phyloP scores from a whole-genome alignment of 2,888 invertebrate species.

The Panorpa germanica region DNA sequence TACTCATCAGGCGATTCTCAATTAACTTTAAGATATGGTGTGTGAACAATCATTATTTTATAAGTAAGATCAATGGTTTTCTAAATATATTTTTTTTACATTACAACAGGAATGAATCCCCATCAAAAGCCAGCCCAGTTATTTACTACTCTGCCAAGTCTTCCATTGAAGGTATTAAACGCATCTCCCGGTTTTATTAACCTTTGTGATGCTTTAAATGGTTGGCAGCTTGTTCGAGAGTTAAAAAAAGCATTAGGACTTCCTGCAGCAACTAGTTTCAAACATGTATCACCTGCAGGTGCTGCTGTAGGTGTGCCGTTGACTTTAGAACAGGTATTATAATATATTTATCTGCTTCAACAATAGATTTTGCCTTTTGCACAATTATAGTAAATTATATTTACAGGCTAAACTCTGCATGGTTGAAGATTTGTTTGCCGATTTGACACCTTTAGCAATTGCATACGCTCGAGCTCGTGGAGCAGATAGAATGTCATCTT shows the following conservation, averaged over 20 bases:
- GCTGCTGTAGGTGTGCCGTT: slow-evolving; percentile 82
- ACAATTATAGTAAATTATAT: slow-evolving; percentile 8
- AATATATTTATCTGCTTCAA: slow-evolving; percentile 5
- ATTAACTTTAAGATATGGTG: slow-evolving; percentile 72
- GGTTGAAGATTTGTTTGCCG: slow-evolving; percentile 65
- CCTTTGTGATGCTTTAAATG: slow-evolving; percentile 91
- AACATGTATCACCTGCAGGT: slow-evolving; percentile 96
- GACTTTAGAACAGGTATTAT: slow-evolving; percentile 37
- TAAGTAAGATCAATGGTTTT: no score
- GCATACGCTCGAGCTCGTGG: slow-evolving; percentile 95
- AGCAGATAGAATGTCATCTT: slow-evolving; percentile 97
- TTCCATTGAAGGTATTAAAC: slow-evolving; percentile 79
- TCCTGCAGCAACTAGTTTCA: slow-evolving; percentile 92
- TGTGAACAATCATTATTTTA: no score
- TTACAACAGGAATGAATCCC: slow-evolving; percentile 88
- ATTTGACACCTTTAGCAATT: slow-evolving; percentile 62
- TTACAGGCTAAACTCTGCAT: slow-evolving; percentile 73
- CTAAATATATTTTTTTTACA: neutral
- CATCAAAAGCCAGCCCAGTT: slow-evolving; percentile 94
- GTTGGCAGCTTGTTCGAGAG: slow-evolving; percentile 90
- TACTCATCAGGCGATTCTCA: slow-evolving; percentile 64
- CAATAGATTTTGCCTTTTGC: slow-evolving; percentile 2
- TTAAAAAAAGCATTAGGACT: slow-evolving; percentile 56
- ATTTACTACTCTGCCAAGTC: slow-evolving; percentile 53
- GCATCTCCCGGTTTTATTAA: slow-evolving; percentile 96